Conservation (phyloP, 2,797 vertebrate species). For the Pterois miles region DNA sequence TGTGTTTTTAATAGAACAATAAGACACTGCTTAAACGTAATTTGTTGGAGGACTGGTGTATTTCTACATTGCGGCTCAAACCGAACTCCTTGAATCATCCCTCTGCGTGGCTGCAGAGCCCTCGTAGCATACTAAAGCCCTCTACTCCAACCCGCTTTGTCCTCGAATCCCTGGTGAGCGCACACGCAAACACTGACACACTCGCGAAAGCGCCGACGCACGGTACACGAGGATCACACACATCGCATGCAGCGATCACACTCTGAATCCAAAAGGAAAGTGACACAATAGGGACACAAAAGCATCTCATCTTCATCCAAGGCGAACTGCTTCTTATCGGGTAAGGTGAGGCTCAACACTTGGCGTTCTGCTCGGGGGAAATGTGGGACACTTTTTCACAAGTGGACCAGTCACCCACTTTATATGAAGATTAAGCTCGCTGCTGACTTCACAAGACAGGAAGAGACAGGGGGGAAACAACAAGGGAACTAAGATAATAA, state of each 20-base stretch:
- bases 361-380: slow-evolving; percentile 37
- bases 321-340: slow-evolving; percentile 52
- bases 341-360: slow-evolving; percentile 62
- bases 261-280: slow-evolving; percentile 64
- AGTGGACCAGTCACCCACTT: slow-evolving; percentile 67
- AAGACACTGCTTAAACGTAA: slow-evolving; percentile 1
- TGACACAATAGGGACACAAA: slow-evolving; percentile 77
- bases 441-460: slow-evolving; percentile 37
- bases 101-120: slow-evolving; percentile 6
- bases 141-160: slow-evolving; percentile 15
- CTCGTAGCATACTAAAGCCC: background rate
- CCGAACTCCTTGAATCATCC: slow-evolving; percentile 27
- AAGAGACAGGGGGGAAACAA: slow-evolving; percentile 55
- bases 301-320: slow-evolving; percentile 57
- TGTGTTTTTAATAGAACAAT: background rate
- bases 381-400: slow-evolving; percentile 33
- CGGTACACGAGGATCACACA: slow-evolving; percentile 19
- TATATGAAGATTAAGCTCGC: slow-evolving; percentile 60
- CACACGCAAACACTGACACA: slow-evolving; percentile 13
- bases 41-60: background rate
- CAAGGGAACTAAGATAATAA: slow-evolving; percentile 50
- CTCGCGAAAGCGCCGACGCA: background rate
- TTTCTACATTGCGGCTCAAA: slow-evolving; percentile 1
- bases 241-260: slow-evolving; percentile 53
- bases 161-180: slow-evolving; percentile 32